A percentile compares a stretch with the other conserved stretches of the same genome.
phyloP scores from a whole-genome alignment of 2,797 vertebrate genomes.

The Cyprinella venusta region DNA sequence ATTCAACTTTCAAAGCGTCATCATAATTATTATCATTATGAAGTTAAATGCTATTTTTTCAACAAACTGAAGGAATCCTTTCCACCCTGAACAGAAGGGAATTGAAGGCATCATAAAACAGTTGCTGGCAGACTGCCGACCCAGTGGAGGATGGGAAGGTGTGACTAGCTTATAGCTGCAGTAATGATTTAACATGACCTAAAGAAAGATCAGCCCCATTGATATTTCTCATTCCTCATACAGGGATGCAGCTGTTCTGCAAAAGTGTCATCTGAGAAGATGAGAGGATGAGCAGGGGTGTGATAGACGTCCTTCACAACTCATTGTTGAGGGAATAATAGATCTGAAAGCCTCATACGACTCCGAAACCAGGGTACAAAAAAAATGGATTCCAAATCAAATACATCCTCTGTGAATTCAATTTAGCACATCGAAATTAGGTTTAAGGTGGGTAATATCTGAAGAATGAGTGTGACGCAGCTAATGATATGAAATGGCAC shows the following conservation, averaged over 20 bases:
- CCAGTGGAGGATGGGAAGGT: slow-evolving; percentile 4
- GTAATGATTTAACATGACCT: slow-evolving; percentile 14
- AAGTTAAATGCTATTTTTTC: not conserved
- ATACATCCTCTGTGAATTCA: not conserved
- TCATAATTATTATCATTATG: too few species aligned
- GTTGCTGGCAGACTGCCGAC: not conserved
- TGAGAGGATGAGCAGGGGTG: not conserved
- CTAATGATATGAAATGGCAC: not conserved
- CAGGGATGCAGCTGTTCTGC: not conserved
- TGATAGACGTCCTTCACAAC: slow-evolving; percentile 16
- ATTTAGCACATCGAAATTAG: not conserved
- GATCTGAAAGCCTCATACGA: not conserved
- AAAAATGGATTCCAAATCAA: not conserved
- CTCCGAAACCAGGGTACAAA: not conserved
- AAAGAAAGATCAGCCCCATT: slow-evolving; percentile 10
- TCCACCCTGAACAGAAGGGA: not conserved
- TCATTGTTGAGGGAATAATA: slow-evolving; percentile 10
- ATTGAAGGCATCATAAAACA: slow-evolving; percentile 1
- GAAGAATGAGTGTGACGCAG: not conserved
- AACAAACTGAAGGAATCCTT: not conserved
- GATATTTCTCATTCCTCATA: slow-evolving; percentile 22
- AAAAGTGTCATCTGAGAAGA: slow-evolving; percentile 5
- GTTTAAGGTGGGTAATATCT: not conserved
- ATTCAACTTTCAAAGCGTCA: too few species aligned
- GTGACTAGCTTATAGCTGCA: slow-evolving; percentile 11